Evolutionary conservation across 2,888 invertebrate species (phyloP).

Genomic region (Alviniconcha strummeri): DNA sequence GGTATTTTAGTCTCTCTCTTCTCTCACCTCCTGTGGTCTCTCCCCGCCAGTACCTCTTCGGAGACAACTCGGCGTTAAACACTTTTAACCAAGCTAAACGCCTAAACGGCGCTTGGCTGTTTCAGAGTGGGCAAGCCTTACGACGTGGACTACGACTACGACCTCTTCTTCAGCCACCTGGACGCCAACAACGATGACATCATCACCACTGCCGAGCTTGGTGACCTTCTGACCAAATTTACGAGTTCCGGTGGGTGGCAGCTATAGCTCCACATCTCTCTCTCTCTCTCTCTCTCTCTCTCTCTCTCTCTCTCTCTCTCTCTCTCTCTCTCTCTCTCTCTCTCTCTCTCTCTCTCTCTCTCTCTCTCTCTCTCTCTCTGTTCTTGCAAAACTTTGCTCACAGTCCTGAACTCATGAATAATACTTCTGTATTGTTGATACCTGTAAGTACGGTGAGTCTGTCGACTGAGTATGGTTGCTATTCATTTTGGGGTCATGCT

Average conservation of each 20-base stretch:
- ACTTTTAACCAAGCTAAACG: too few relatives aligned
- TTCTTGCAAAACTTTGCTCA: too few relatives aligned
- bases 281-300: too few relatives aligned
- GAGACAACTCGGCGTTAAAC: too few relatives aligned
- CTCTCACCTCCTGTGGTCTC: too few relatives aligned
- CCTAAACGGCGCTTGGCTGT: background rate
- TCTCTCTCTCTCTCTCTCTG: background rate
- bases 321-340: background rate
- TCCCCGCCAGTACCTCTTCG: too few relatives aligned
- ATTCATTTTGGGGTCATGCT: too few relatives aligned
- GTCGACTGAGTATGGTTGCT: too few relatives aligned
- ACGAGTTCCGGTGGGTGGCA: background rate
- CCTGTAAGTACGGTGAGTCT: too few relatives aligned
- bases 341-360: background rate
- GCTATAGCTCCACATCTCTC: background rate
- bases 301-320: background rate
- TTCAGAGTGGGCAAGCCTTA: background rate
- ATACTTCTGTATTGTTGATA: too few relatives aligned
- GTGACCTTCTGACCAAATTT: background rate
- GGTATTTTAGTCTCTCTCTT: too few relatives aligned
- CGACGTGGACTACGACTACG: slow-evolving; percentile 1
- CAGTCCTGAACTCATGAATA: too few relatives aligned
- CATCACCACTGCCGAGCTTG: background rate
- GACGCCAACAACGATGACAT: background rate
- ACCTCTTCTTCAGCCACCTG: background rate